A percentile compares a stretch with the other conserved stretches of the same genome.
phyloP scores from a whole-genome alignment of 2,888 invertebrate genomes.

The Aleiodes alternator region DNA sequence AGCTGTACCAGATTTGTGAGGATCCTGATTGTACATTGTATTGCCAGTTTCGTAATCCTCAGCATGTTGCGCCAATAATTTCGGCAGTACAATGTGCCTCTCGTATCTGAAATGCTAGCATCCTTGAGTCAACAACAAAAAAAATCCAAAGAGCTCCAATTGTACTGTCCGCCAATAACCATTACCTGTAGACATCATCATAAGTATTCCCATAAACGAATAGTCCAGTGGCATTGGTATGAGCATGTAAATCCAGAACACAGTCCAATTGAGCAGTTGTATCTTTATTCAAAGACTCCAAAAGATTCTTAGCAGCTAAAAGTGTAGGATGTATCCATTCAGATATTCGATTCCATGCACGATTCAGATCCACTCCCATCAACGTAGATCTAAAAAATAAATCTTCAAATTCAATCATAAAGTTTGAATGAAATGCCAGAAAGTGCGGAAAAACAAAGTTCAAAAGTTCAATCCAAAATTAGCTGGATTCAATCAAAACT shows the following conservation, averaged over 20 bases:
- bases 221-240: slow-evolving; percentile 92
- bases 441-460: not conserved
- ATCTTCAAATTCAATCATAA: slow-evolving; percentile 8
- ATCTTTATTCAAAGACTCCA: slow-evolving; percentile 87
- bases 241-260: slow-evolving; percentile 96
- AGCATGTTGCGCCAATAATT: slow-evolving; percentile 89
- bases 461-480: not conserved
- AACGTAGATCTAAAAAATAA: slow-evolving; percentile 81
- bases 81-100: slow-evolving; percentile 95
- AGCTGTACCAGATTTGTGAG: slow-evolving; percentile 89
- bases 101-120: slow-evolving; percentile 84
- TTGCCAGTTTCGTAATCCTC: slow-evolving; percentile 91
- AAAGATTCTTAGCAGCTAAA: slow-evolving; percentile 86
- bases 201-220: slow-evolving; percentile 97
- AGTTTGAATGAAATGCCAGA: not conserved
- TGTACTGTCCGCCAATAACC: not conserved
- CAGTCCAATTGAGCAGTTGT: slow-evolving; percentile 89
- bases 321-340: slow-evolving; percentile 95
- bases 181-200: slow-evolving; percentile 90
- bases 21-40: slow-evolving; percentile 95
- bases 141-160: not conserved
- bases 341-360: slow-evolving; percentile 93
- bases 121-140: slow-evolving; percentile 43
- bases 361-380: slow-evolving; percentile 95
- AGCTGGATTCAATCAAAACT: slow-evolving; percentile 14